Percentiles rank a stretch among this genome's conserved stretches.
Evolutionary conservation across 1,140 invertebrate species (phyloP).

Genomic region (Tetramorium parvispinum): DNA sequence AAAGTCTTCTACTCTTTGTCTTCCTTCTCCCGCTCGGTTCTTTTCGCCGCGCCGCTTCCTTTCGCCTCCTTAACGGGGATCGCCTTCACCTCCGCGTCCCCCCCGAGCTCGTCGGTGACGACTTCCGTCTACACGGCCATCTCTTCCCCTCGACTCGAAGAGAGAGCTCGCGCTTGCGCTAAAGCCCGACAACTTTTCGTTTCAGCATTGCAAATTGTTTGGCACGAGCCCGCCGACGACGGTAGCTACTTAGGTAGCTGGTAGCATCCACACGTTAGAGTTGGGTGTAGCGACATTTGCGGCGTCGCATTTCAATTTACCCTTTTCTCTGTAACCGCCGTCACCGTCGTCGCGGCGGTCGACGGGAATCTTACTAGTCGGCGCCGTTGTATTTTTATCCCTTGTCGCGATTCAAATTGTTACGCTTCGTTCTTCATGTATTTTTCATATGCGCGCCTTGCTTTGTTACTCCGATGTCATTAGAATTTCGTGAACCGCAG

Average conservation of each 20-base stretch:
- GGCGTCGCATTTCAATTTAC: constrained; percentile 76
- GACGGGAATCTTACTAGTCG: neutral
- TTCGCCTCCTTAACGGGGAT: constrained; percentile 40
- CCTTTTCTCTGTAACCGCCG: constrained; percentile 57
- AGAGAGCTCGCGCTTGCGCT: constrained; percentile 39
- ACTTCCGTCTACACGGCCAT: constrained; percentile 15
- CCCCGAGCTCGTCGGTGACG: constrained; percentile 16
- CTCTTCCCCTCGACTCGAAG: constrained; percentile 20
- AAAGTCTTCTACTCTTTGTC: constrained; percentile 31
- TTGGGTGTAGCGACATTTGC: constrained; percentile 41
- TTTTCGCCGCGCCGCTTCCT: constrained; percentile 19
- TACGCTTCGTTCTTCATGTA: constrained; percentile 39
- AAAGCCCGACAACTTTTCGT: constrained; percentile 80
- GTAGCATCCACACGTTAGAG: constrained; percentile 47
- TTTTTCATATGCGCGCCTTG: constrained; percentile 18
- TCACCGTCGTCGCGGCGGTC: neutral
- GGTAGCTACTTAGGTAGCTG: constrained; percentile 63
- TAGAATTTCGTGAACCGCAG: neutral
- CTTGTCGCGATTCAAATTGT: constrained; percentile 27
- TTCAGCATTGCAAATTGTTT: constrained; percentile 84
- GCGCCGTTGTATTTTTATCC: constrained; percentile 33
- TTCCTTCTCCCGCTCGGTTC: neutral
- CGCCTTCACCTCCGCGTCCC: neutral
- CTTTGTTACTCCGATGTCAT: neutral
- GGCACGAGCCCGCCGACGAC: constrained; percentile 74